These are phyloP conservation scores for Enteromius afrohamiltoni DNA, from an alignment of 2,797 vertebrate genomes.

Conservation along the genomic window DNA sequence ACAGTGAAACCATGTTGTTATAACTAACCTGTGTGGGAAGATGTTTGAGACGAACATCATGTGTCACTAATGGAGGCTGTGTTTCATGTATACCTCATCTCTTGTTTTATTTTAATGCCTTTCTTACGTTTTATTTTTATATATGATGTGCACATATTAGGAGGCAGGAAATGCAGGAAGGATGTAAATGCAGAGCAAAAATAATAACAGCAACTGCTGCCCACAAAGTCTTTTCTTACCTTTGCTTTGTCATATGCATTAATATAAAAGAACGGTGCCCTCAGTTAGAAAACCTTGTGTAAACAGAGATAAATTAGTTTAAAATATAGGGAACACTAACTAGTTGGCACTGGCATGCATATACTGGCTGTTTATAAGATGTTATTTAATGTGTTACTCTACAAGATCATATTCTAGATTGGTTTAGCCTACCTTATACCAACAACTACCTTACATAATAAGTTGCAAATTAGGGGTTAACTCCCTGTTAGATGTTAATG, in stretches of 20 bases:
- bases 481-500: background rate
- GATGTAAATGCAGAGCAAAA: constrained; percentile 16
- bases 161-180: constrained; percentile 54
- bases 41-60: background rate
- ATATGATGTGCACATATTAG: constrained; percentile 43
- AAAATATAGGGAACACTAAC: background rate
- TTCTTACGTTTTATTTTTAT: background rate
- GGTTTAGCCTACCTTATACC: background rate
- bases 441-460: background rate
- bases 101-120: constrained; percentile 3
- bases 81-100: background rate
- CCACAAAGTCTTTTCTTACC: constrained; percentile 15
- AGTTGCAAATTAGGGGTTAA: background rate
- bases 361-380: background rate
- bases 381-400: background rate
- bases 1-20: constrained; percentile 1
- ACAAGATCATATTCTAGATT: background rate
- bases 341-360: background rate
- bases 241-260: background rate
- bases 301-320: background rate
- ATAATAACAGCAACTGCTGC: constrained; percentile 20
- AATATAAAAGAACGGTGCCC: background rate
- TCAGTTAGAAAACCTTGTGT: background rate
- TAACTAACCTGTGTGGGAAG: constrained; percentile 1
- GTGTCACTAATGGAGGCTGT: background rate